Percentiles rank a stretch among this genome's conserved stretches.
phyloP scores from a whole-genome alignment of 2,797 vertebrate species.

The Micromesistius poutassou region DNA sequence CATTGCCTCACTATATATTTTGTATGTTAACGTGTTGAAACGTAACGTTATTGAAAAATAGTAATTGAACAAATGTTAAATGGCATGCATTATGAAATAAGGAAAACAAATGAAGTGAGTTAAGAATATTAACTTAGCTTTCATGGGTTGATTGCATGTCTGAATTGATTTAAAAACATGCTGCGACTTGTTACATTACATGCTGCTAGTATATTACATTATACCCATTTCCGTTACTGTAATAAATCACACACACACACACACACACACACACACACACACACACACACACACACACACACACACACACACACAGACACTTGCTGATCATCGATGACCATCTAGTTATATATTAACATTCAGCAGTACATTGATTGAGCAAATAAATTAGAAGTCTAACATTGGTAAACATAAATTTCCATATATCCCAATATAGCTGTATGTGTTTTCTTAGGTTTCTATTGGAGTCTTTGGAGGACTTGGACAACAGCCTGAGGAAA shows the following conservation, averaged over 20 bases:
- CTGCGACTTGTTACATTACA: no score
- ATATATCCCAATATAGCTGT: neutral
- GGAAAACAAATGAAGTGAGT: neutral
- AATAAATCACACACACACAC: no score
- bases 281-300: neutral
- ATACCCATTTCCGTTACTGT: neutral
- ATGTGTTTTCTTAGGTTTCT: constrained; percentile 77
- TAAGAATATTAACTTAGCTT: no score
- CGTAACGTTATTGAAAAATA: no score
- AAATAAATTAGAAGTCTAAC: neutral
- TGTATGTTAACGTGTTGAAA: no score
- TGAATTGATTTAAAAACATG: neutral
- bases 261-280: no score
- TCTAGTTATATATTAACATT: neutral
- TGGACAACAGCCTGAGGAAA: constrained; percentile 90
- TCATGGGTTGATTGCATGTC: neutral
- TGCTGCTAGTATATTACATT: neutral
- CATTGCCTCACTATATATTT: no score
- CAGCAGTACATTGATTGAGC: neutral
- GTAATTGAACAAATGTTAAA: no score
- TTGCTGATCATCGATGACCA: neutral
- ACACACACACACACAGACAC: neutral
- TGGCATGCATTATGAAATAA: neutral
- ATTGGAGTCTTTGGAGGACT: constrained; percentile 88
- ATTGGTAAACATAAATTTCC: neutral